Base-by-base conservation (phyloP, 2,888 invertebrate species). In the Heteropelma amictum region DNA sequence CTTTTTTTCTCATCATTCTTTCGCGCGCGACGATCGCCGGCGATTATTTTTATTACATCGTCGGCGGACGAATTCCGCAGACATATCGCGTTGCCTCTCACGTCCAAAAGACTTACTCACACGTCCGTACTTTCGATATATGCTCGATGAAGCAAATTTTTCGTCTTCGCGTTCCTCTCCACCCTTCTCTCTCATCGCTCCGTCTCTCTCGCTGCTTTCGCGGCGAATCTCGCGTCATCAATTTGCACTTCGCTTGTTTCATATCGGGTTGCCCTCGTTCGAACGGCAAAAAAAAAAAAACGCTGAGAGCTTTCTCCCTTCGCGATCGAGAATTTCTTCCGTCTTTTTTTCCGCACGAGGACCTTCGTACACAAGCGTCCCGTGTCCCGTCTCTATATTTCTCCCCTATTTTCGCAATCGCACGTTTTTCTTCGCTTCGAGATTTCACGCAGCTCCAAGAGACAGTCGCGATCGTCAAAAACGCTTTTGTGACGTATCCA, bases 161-260 rank as follows among this genome's bases (percentile, higher is more conserved):
- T 78, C 68, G 68, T 60, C 47, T 79, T n/a, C n/a, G n/a, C n/a
- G n/a, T n/a, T n/a, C n/a, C n/a, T n/a, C n/a, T n/a, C n/a, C n/a
- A n/a, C n/a, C n/a, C n/a, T n/a, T n/a, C n/a, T n/a, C n/a, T n/a
- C n/a, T n/a, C n/a, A n/a, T n/a, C n/a, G n/a, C n/a, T n/a, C n/a
- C n/a, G n/a, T n/a, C n/a, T n/a, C n/a, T n/a, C n/a, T n/a, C n/a
- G n/a, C n/a, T n/a, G n/a, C 80, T 78, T 78, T 81, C 80, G 80
- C 79, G 72, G 81, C 78, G 80, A 80, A 78, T 72, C 74, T 65
- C 78, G 47, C 84, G 81, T 83, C 79, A 82, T 85, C 85, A 85
- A 88, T 88, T 87, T 86, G 87, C 88, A 87, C 88, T 88, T 86
- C 84, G 84, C 85, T 87, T 87, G 85, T 82, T 84, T 84, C 85